Base-by-base conservation (phyloP, 2,888 invertebrate species). In the Xiphydria camelus region DNA sequence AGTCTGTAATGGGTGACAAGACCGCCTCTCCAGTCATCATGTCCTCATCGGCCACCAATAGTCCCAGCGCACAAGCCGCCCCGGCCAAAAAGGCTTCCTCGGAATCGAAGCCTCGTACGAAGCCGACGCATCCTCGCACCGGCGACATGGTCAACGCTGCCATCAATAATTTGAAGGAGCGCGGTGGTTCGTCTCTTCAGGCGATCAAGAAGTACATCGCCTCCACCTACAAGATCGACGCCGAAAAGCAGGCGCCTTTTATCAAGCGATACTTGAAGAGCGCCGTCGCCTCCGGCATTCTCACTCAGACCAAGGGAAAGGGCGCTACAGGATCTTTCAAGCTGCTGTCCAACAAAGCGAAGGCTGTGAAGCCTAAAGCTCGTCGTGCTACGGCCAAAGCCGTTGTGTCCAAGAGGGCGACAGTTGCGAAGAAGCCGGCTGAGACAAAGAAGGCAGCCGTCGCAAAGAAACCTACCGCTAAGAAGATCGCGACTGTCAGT, bases 171-270 rank as follows among this genome's bases (percentile, higher is more conserved):
- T 64, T 81, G 26, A 79, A 80, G 56, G 79, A 81, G 61, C 77
- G 80, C 21, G 78, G 79, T 49, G 85, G 85, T 19, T 83, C 82
- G 1, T 82, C 82, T 3, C 60, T 66, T 59, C 76, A 64, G 65
- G 80, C 80, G 4, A 83, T 84, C 67, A 84, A 83, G 68, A 85
- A 84, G 63, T 84, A 82, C 65, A 78, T 85, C 42, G 71, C 78
- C 5, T 75, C 78, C 29, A 80, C 78, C 50, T 82, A 83, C 77
- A 80, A 80, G 50, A 76, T 82, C 5, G 82, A 83, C 63, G 75
- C 78, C 1, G 79, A 80, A 51, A 83, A 81, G 56, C 62, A 80
- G 41, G 77, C 79, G 1, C 78, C 78, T 4, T 82, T 78, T 70
- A 83, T 85, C 55, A 81, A 79, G 52, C 82, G 80, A 47, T 82